phyloP scores from a whole-genome alignment of 2,113 vertebrate genomes.

The Aspidoscelis tigris region DNA sequence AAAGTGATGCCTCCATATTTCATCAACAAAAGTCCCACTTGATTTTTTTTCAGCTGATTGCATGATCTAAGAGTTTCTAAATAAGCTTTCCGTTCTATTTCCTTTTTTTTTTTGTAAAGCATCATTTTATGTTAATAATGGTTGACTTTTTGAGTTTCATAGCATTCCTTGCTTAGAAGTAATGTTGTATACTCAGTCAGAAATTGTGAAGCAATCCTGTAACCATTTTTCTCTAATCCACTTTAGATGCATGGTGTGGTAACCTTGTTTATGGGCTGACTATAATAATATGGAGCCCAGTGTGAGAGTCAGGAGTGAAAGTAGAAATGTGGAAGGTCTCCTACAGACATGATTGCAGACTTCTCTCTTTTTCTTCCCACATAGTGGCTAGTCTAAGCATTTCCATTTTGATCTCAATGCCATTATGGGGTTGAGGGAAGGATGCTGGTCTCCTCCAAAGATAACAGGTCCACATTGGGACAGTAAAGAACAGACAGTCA shows the following conservation, averaged over 20 bases:
- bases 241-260: neutral
- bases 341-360: too few species aligned
- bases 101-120: neutral
- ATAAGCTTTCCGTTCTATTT: conserved; percentile 13
- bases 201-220: neutral
- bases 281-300: neutral
- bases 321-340: too few species aligned
- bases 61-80: conserved; percentile 28
- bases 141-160: neutral
- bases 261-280: neutral
- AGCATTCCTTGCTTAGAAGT: neutral
- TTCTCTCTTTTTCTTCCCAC: too few species aligned
- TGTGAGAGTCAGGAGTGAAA: too few species aligned
- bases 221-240: neutral
- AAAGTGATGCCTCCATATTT: neutral
- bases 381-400: too few species aligned
- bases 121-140: conserved; percentile 14
- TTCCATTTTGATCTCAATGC: too few species aligned
- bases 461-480: too few species aligned
- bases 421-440: too few species aligned
- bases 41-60: conserved; percentile 11
- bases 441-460: too few species aligned
- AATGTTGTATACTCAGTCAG: neutral
- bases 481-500: too few species aligned
- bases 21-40: neutral